phyloP scores from a whole-genome alignment of 92 coral and sea anemone species.

The Parazoanthus swiftii region DNA sequence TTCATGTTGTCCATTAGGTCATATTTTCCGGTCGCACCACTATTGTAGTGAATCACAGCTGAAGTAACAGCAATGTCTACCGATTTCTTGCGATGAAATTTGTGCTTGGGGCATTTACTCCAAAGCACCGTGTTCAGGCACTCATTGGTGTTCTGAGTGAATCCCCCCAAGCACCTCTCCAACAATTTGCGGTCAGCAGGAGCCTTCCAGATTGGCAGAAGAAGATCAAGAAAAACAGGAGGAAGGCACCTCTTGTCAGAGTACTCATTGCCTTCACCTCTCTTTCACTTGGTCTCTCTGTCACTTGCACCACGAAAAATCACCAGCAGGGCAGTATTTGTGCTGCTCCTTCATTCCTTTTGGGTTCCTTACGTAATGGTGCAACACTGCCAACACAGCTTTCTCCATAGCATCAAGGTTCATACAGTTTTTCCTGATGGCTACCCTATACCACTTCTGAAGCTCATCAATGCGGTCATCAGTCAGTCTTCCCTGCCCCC shows the following conservation, averaged over 20 bases:
- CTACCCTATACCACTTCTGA: not conserved
- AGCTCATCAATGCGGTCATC: not conserved
- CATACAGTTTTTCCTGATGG: not conserved
- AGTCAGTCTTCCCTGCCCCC: no score
- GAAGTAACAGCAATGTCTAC: not conserved
- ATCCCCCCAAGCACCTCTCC: not conserved
- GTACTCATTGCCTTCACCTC: not conserved
- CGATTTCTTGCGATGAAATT: not conserved
- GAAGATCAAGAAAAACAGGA: not conserved
- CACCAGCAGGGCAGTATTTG: not conserved
- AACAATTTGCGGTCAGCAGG: not conserved
- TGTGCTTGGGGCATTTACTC: not conserved
- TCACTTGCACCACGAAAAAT: not conserved
- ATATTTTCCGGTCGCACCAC: not conserved
- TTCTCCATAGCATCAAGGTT: not conserved
- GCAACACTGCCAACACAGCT: not conserved
- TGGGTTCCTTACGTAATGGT: not conserved
- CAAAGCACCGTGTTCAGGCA: not conserved
- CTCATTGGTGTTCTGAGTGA: not conserved
- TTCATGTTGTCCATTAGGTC: not conserved
- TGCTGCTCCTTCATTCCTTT: conserved; percentile 6
- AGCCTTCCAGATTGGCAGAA: not conserved
- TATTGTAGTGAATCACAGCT: not conserved
- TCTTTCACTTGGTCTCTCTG: not conserved
- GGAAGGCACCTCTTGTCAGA: not conserved